phyloP scores from a whole-genome alignment of 2,113 vertebrate genomes.

The Rafetus swinhoei region DNA sequence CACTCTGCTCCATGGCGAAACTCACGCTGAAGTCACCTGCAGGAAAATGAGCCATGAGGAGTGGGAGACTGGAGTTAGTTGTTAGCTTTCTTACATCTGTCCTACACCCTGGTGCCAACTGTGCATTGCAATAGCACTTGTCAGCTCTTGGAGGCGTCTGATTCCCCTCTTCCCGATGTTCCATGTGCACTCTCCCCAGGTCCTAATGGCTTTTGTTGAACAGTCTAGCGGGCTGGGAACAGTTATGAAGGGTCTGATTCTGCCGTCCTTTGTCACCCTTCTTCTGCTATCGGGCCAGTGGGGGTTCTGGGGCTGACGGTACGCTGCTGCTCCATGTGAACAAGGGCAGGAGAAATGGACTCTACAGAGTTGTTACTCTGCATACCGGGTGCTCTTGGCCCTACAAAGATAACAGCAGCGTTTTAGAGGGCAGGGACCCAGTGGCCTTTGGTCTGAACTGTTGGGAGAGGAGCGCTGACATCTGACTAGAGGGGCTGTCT shows the following conservation, averaged over 20 bases:
- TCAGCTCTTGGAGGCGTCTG: not conserved
- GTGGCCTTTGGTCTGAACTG: not conserved
- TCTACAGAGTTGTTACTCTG: not conserved
- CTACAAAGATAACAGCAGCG: not conserved
- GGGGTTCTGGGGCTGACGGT: too few relatives aligned
- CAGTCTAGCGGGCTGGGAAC: not conserved
- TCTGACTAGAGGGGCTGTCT: not conserved
- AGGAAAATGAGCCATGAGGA: not conserved
- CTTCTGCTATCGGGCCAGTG: not conserved
- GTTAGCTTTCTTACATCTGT: not conserved
- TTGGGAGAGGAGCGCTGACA: not conserved
- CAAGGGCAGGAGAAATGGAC: not conserved
- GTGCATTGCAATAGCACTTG: not conserved
- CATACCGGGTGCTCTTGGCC: not conserved
- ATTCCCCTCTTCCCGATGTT: not conserved
- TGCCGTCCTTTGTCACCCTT: not conserved
- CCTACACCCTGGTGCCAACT: not conserved
- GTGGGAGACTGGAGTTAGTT: not conserved
- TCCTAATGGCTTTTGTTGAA: not conserved
- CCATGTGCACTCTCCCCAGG: not conserved
- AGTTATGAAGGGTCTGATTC: not conserved
- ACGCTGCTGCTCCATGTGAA: not conserved
- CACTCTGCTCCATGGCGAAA: not conserved
- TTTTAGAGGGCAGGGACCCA: not conserved
- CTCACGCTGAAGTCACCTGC: not conserved